Evolutionary conservation across 2,888 invertebrate species (phyloP).

Genomic region (Hylaea fasciaria): DNA sequence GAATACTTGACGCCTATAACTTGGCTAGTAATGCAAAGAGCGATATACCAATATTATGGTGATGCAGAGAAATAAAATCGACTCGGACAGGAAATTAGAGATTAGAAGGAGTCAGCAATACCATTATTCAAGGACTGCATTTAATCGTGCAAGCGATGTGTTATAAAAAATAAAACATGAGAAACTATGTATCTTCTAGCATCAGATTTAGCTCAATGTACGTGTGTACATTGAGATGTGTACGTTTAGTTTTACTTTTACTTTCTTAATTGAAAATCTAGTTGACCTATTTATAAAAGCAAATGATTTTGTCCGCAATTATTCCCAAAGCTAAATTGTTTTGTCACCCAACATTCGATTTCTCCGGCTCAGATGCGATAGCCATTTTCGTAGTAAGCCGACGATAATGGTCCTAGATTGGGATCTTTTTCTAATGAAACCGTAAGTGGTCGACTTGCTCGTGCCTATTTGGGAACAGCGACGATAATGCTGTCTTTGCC

Average conservation of each 20-base stretch:
- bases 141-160: too few relatives aligned
- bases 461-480: conserved; percentile 58
- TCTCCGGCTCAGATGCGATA: conserved; percentile 63
- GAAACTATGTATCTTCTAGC: too few relatives aligned
- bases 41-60: conserved; percentile 9
- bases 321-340: conserved; percentile 16
- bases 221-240: too few relatives aligned
- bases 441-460: conserved; percentile 66
- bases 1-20: background rate
- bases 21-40: conserved; percentile 1
- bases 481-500: conserved; percentile 50
- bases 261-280: too few relatives aligned
- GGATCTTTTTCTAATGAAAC: conserved; percentile 77
- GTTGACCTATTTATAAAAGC: too few relatives aligned
- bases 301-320: background rate
- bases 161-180: too few relatives aligned
- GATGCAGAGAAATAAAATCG: conserved; percentile 10
- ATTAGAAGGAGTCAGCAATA: conserved; percentile 5
- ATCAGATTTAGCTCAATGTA: too few relatives aligned
- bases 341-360: conserved; percentile 56
- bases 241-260: too few relatives aligned
- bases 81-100: conserved; percentile 2
- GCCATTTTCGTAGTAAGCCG: conserved; percentile 70
- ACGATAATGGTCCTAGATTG: conserved; percentile 77
- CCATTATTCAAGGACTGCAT: background rate